These are phyloP conservation scores for Formicarius rufipectus DNA, from an alignment of 2,113 vertebrate species.

Conservation along the genomic window DNA sequence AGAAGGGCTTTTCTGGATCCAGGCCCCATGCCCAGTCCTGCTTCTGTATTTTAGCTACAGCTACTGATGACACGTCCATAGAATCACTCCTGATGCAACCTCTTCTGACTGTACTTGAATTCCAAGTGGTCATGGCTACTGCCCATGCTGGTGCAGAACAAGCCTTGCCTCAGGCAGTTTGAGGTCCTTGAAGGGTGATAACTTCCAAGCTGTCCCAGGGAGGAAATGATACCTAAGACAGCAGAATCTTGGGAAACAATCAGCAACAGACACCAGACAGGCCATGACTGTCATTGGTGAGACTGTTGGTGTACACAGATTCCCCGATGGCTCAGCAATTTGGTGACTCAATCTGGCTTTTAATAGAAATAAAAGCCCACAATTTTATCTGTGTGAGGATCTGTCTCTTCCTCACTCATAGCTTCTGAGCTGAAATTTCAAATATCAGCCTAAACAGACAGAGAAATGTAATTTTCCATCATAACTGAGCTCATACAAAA, in stretches of 20 bases:
- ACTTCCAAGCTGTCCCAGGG: not conserved
- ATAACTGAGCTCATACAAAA: not conserved
- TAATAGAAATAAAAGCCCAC: not conserved
- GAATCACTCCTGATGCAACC: not conserved
- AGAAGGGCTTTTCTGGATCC: not conserved
- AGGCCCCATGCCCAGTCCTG: not conserved
- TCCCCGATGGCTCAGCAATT: not conserved
- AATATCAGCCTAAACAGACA: not conserved
- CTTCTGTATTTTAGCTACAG: not conserved
- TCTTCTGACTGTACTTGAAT: not conserved
- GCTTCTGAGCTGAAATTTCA: not conserved
- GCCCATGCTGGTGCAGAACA: not conserved
- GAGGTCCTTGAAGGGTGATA: not conserved
- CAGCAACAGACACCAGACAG: not conserved
- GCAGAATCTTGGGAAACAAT: not conserved
- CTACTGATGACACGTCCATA: not conserved
- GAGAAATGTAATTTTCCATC: not conserved
- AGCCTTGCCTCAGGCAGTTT: not conserved
- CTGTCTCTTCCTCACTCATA: not conserved
- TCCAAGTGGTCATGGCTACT: rapidly evolving
- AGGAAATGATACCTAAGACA: not conserved
- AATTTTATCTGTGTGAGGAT: not conserved
- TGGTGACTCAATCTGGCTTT: not conserved
- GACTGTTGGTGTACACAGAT: rapidly evolving
- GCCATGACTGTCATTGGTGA: not conserved